phyloP scores from a whole-genome alignment of 1,140 invertebrate species.

The Teleogryllus occipitalis region DNA sequence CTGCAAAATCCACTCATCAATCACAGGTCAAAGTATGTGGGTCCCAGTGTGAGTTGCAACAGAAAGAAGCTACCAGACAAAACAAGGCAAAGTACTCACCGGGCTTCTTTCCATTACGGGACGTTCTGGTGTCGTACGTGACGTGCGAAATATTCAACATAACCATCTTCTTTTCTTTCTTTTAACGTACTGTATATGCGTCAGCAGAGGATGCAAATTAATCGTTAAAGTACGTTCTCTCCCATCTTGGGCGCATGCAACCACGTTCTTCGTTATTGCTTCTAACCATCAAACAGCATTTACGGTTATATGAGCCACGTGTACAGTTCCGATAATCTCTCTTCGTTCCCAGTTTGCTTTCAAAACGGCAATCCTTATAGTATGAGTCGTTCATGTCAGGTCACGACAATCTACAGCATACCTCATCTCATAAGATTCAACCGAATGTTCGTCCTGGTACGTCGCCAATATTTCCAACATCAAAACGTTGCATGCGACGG shows the following conservation, averaged over 20 bases:
- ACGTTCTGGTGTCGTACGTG: not conserved
- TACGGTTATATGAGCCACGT: not conserved
- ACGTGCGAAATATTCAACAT: constrained; percentile 4
- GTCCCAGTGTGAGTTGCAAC: constrained; percentile 3
- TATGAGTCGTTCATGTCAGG: not conserved
- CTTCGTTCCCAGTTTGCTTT: not conserved
- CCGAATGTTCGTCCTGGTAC: not conserved
- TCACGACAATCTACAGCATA: not conserved
- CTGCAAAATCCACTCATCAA: constrained; percentile 4
- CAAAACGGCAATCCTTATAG: not conserved
- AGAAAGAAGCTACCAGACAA: constrained; percentile 4
- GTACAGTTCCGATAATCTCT: not conserved
- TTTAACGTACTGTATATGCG: not conserved
- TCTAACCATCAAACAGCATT: not conserved
- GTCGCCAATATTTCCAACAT: not conserved
- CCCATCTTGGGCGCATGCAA: not conserved
- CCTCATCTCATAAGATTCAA: not conserved
- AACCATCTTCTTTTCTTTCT: not conserved
- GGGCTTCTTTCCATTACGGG: not conserved
- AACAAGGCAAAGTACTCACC: constrained; percentile 3
- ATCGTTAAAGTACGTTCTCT: not conserved
- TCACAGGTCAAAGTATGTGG: constrained; percentile 3
- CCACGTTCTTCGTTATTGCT: not conserved
- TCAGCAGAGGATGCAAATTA: constrained; percentile 1
- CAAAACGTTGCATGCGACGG: not conserved